A percentile compares a stretch with the other conserved stretches of the same genome.
Evolutionary conservation across 2,888 invertebrate species (phyloP).

Genomic region (Hypena proboscidalis): DNA sequence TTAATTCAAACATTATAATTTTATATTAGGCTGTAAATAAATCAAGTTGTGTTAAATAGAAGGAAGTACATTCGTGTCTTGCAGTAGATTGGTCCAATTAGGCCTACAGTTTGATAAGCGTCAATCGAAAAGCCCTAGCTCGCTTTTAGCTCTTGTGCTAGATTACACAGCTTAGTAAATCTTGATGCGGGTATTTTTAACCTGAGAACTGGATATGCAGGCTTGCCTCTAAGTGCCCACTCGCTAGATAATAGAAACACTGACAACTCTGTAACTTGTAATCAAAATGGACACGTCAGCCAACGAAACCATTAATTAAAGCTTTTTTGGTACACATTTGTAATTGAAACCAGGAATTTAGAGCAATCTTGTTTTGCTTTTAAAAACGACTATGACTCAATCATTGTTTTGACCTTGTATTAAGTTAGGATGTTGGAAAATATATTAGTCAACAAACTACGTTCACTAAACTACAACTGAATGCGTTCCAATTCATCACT

Average conservation of each 20-base stretch:
- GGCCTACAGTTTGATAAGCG: conserved; percentile 23
- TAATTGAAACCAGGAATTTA: not conserved
- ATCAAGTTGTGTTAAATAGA: not conserved
- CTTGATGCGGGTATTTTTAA: conserved; percentile 32
- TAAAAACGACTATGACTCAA: conserved; percentile 7
- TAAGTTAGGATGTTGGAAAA: conserved; percentile 18
- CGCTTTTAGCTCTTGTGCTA: conserved; percentile 22
- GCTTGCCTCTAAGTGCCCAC: conserved; percentile 23
- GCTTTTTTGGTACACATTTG: conserved; percentile 5
- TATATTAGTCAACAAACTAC: conserved; percentile 20
- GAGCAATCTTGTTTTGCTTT: not conserved
- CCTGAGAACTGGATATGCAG: conserved; percentile 22
- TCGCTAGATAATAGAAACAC: conserved; percentile 26
- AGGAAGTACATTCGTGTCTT: conserved; percentile 20
- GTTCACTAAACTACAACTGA: conserved; percentile 31
- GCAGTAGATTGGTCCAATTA: conserved; percentile 29
- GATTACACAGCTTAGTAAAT: conserved; percentile 25
- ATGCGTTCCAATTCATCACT: conserved; percentile 27
- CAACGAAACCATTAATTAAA: conserved; percentile 14
- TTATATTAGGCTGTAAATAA: conserved; percentile 3
- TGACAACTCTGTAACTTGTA: conserved; percentile 26
- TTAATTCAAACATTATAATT: not conserved
- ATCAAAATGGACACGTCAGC: conserved; percentile 23
- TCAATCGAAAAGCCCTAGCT: conserved; percentile 17
- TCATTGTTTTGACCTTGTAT: conserved; percentile 19